Base-by-base conservation (phyloP, 2,888 invertebrate genomes). In the Acanthosepion esculentum region DNA sequence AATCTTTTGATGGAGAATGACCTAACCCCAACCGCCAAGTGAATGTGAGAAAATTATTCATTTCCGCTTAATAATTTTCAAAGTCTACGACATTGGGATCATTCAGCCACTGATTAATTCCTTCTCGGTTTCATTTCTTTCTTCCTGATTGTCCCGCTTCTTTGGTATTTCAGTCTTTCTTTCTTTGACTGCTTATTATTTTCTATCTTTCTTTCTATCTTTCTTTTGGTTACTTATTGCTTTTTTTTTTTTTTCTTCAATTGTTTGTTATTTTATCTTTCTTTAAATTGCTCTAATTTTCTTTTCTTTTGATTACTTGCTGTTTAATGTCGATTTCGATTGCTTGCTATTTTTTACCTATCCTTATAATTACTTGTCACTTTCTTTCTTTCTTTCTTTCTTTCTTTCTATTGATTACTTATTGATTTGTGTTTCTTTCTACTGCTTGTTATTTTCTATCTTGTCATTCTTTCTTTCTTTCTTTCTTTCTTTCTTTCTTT, bases 1-100 rank as follows among this genome's bases (percentile, higher is more conserved):
- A 78, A 33, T 33, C 78, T 78, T 78, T 78, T 78, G 78, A n/a
- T 33, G 78, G 78, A 78, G 33, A 78, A 78, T 78, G 78, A 78
- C n/a, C 78, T 78, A n/a, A 78, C n/a, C 78, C n/a, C 78, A 33
- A 33, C 78, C 33, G 78, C n/a, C 78, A 78, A 78, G 78, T n/a
- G 78, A 78, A 78, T 78, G 78, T 78, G n/a, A 78, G 78, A 78
- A 78, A 33, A 78, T 78, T 78, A 78, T 78, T 78, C 78, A 78
- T 78, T 78, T 78, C 78, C 78, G n/a, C 78, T 78, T 78, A 78
- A 78, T 78, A 78, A 78, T 78, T 78, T 33, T 33, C n/a, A 78
- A 78, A 78, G 78, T n/a, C 78, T n/a, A 33, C 78, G 78, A 12
- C 10, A 33, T 33, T 23, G n/a, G 33, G n/a, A 78, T 78, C n/a